phyloP scores from a whole-genome alignment of 2,113 vertebrate genomes.

The Athene cunicularia region DNA sequence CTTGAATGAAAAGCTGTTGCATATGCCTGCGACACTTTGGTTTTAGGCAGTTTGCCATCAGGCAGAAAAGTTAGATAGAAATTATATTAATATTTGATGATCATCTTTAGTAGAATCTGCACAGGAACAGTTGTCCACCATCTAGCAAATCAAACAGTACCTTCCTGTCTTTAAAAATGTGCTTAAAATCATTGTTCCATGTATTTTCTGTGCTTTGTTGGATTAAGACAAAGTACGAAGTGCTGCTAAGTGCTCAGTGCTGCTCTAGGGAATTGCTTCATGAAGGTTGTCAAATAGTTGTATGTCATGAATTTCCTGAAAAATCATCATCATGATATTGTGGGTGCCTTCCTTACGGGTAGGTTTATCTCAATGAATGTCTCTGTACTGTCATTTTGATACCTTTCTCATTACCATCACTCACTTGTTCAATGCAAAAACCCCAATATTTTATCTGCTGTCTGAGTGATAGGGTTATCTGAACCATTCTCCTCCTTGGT shows the following conservation, averaged over 20 bases:
- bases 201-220: background rate
- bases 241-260: background rate
- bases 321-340: background rate
- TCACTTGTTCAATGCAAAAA: conserved; percentile 4
- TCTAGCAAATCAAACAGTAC: background rate
- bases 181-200: background rate
- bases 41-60: background rate
- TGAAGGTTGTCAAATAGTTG: conserved; percentile 3
- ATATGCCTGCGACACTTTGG: background rate
- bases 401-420: conserved; percentile 19
- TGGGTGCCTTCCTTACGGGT: conserved; percentile 11
- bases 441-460: background rate
- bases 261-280: conserved; percentile 32
- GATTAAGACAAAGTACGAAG: conserved; percentile 8
- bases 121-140: background rate
- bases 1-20: background rate
- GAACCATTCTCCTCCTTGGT: background rate
- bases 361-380: conserved; percentile 54
- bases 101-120: background rate
- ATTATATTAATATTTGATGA: background rate
- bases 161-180: background rate
- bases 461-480: background rate
- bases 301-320: background rate
- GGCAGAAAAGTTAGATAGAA: background rate
- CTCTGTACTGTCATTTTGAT: conserved; percentile 24